phyloP scores from a whole-genome alignment of 1,140 invertebrate species.

The Papilio xuthus region DNA sequence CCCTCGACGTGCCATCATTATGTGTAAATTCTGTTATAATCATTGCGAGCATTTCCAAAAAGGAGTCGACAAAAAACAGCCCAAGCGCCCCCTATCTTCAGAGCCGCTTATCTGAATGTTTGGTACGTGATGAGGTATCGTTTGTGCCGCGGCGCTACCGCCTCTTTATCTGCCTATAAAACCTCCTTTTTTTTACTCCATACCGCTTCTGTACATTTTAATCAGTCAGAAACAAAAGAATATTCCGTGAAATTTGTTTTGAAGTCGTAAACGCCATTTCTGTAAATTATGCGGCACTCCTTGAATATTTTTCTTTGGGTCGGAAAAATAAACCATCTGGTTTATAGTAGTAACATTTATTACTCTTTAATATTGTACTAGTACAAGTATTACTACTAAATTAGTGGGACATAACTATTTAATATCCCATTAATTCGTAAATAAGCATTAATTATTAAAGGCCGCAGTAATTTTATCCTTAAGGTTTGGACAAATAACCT shows the following conservation, averaged over 20 bases:
- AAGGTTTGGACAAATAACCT: not conserved
- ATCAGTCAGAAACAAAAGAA: constrained; percentile 67
- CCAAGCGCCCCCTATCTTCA: constrained; percentile 72
- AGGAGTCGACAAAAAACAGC: constrained; percentile 66
- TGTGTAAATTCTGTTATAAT: constrained; percentile 64
- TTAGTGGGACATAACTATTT: too few species aligned
- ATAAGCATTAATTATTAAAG: not conserved
- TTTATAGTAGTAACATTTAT: too few species aligned
- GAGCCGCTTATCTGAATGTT: constrained; percentile 70
- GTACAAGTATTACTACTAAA: not conserved
- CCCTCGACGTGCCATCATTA: constrained; percentile 63
- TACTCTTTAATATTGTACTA: not conserved
- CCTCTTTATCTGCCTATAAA: constrained; percentile 70
- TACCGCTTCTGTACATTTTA: constrained; percentile 76
- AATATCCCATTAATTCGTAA: too few species aligned
- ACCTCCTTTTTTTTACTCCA: constrained; percentile 56
- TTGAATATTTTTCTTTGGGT: constrained; percentile 20
- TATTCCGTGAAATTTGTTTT: constrained; percentile 73
- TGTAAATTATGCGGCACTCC: constrained; percentile 59
- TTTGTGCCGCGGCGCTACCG: constrained; percentile 74
- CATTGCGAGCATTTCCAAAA: constrained; percentile 71
- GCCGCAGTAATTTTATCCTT: not conserved
- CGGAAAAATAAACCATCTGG: constrained; percentile 11
- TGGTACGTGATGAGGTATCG: constrained; percentile 68
- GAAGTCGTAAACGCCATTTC: constrained; percentile 60